phyloP scores from a whole-genome alignment of 1,140 invertebrate species.

The Temnothorax longispinosus region DNA sequence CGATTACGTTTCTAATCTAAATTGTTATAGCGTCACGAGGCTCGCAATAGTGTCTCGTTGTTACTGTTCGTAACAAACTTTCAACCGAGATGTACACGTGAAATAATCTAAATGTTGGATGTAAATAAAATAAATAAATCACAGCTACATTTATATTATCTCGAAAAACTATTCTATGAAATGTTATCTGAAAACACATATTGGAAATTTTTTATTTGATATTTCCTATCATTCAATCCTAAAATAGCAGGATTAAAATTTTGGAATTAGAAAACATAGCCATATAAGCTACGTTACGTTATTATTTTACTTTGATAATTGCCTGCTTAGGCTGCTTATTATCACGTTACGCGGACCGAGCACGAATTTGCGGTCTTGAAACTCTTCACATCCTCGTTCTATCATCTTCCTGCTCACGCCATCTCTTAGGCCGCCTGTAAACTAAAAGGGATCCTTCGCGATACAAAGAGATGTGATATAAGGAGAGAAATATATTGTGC shows the following conservation, averaged over 20 bases:
- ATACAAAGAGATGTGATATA: slow-evolving; percentile 4
- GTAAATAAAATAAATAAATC: slow-evolving; percentile 9
- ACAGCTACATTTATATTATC: no score
- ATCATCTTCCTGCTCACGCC: slow-evolving; percentile 71
- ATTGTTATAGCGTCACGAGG: slow-evolving; percentile 28
- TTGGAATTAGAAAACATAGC: background rate
- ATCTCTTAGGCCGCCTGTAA: slow-evolving; percentile 71
- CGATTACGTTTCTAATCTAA: slow-evolving; percentile 52
- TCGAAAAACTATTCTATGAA: background rate
- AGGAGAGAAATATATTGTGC: slow-evolving; percentile 27
- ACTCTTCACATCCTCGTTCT: background rate
- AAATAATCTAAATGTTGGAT: background rate
- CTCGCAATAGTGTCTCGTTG: slow-evolving; percentile 12
- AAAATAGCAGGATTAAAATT: background rate
- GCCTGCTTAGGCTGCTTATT: background rate
- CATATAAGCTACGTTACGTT: background rate
- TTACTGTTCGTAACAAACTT: background rate
- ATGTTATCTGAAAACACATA: background rate
- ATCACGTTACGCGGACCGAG: background rate
- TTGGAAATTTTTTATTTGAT: background rate
- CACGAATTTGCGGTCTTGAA: background rate
- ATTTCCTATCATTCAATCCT: background rate
- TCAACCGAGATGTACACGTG: background rate
- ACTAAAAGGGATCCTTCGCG: slow-evolving; percentile 53
- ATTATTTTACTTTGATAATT: background rate